Evolutionary conservation across 92 coral and sea anemone genomes (phyloP), one percentile per base, ranked within the genome.

Genomic region (Paragorgia papillata): DNA sequence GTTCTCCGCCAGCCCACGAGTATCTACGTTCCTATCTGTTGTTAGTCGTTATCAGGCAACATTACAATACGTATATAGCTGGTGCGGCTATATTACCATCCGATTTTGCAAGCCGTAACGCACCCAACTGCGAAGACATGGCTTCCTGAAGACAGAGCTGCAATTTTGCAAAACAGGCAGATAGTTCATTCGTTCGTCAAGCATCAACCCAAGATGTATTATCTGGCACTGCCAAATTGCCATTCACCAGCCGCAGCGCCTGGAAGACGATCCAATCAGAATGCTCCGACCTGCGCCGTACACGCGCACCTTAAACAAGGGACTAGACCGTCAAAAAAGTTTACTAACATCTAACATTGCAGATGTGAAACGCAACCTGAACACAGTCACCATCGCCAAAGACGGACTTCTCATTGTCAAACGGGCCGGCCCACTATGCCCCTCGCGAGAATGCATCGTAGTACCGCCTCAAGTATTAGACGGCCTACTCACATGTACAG

Each of bases 381-480:
- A 89, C 24, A 79, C 82, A 39, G 84, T 81, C 7, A 71, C 93
- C 0, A 40, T 85, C 4, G 86, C 86, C 3, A 29, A 58, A 1
- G 88, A 89, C 56, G 90, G 88, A 50, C 76, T 89, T 21, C 86
- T 89, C 3, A 81, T 89, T 25, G 90, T 85, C 2, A 74, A 79
- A 27, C 88, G 90, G 2, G 37, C 73, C 33, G 85, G 82, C n/a
- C 89, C 89, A 9, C 44, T 85, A 20, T 39, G 66, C n/a, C 82
- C 76, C 6, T 14, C 89, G 13, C 70, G 83, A 14, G 87, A 88
- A 41, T 85, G 89, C 79, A 85, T 79, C 51, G 53, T 88, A 39
- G 73, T 85, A 57, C 92, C 87, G n/a, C 84, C 84, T 6, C 83
- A 80, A 10, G 84, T 75, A 32, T 31, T 88, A 19, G 86, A 88